These are phyloP conservation scores for Neuroscelio doddi DNA, from an alignment of 2,888 invertebrate species.

Conservation along the genomic window DNA sequence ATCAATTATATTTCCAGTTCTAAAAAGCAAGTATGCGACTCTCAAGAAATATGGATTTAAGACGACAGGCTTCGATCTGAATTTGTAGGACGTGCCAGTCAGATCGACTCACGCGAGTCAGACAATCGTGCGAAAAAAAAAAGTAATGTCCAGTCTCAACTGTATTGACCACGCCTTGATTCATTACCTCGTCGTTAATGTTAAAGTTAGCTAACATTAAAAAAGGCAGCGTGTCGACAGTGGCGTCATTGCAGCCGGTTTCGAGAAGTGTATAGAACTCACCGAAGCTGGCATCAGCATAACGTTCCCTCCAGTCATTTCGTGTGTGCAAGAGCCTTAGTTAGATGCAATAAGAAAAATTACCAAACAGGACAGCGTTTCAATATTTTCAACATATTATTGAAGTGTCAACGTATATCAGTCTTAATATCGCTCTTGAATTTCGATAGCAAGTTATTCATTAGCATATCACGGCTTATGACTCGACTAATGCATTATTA, in stretches of 20 bases:
- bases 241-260: constrained; percentile 44
- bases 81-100: constrained; percentile 38
- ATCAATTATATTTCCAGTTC: no score
- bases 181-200: constrained; percentile 48
- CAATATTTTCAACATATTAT: constrained; percentile 14
- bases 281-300: constrained; percentile 13
- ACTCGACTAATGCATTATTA: constrained; percentile 41
- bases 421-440: constrained; percentile 37
- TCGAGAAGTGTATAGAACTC: constrained; percentile 32
- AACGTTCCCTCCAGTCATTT: constrained; percentile 11
- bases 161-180: constrained; percentile 48
- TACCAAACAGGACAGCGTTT: constrained; percentile 8
- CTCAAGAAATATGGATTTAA: constrained; percentile 30
- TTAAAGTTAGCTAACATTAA: constrained; percentile 44
- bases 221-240: constrained; percentile 41
- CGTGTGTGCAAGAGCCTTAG: background rate
- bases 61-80: constrained; percentile 28
- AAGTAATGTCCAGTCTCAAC: constrained; percentile 40
- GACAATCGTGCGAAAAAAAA: constrained; percentile 36
- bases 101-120: constrained; percentile 43
- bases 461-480: constrained; percentile 40
- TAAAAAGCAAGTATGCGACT: constrained; percentile 30
- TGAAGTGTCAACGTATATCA: constrained; percentile 28
- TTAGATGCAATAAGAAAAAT: constrained; percentile 3
- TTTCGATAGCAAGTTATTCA: constrained; percentile 35